These are phyloP conservation scores for Hozukius guyotensis DNA, from an alignment of 2,797 vertebrate species.

Conservation along the genomic window DNA sequence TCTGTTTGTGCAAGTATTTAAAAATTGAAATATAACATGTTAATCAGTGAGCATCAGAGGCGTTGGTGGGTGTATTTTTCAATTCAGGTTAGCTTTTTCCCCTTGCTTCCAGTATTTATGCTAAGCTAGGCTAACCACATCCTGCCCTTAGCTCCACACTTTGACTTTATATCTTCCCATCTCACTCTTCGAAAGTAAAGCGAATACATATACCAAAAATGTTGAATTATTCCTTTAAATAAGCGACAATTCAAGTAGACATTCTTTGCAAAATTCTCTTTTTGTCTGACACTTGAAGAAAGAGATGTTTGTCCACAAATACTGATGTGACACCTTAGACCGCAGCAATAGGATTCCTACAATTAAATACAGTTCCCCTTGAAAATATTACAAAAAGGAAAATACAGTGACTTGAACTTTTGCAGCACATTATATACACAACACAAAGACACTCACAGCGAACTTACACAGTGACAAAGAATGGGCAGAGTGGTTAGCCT, in stretches of 20 bases:
- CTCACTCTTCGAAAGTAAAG: background rate
- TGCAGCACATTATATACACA: conserved; percentile 24
- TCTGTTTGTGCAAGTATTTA: background rate
- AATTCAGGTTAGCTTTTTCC: background rate
- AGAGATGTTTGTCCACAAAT: background rate
- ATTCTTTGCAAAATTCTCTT: background rate
- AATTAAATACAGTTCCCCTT: conserved; percentile 14
- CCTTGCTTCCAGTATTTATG: background rate
- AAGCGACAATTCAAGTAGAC: background rate
- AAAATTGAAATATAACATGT: background rate
- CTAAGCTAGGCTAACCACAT: background rate
- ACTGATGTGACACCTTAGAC: background rate
- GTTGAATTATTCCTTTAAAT: background rate
- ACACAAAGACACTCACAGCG: conserved; percentile 32
- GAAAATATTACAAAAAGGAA: conserved; percentile 18
- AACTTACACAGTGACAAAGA: conserved; percentile 15
- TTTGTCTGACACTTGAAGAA: background rate
- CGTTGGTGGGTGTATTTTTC: background rate
- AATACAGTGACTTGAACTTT: conserved; percentile 55
- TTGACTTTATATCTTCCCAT: background rate
- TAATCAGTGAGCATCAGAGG: background rate
- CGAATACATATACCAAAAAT: background rate
- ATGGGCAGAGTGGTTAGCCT: background rate
- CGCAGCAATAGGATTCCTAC: background rate
- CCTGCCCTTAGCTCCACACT: background rate